Conservation (phyloP, 2,888 invertebrate species). For the Clivina fossor region DNA sequence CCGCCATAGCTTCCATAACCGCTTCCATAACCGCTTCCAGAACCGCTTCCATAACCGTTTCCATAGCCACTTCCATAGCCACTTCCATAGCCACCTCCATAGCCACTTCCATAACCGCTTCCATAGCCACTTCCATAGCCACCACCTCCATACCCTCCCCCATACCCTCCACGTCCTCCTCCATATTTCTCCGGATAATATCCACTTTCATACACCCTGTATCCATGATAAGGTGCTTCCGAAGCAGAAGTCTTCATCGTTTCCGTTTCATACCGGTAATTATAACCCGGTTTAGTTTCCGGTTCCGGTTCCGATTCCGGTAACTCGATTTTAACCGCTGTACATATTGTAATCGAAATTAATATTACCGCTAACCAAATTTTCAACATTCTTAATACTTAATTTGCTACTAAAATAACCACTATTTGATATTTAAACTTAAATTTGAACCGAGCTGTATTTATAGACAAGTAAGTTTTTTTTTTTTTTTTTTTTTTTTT, state of each 20-base stretch:
- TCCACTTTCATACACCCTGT: slow-evolving; percentile 62
- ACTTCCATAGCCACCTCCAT: slow-evolving; percentile 19
- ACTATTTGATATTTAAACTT: too few relatives aligned
- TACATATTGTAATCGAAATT: slow-evolving; percentile 6
- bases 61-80: slow-evolving; percentile 33
- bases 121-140: slow-evolving; percentile 36
- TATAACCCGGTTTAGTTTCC: slow-evolving; percentile 44
- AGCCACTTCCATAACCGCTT: slow-evolving; percentile 35
- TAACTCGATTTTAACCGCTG: slow-evolving; percentile 4
- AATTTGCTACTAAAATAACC: too few relatives aligned
- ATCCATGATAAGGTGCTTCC: slow-evolving; percentile 53
- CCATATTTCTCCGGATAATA: slow-evolving; percentile 54
- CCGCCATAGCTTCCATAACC: slow-evolving; percentile 20
- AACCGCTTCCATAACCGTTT: slow-evolving; percentile 27
- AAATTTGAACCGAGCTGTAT: too few relatives aligned
- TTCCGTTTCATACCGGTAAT: slow-evolving; percentile 51
- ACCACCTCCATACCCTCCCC: slow-evolving; percentile 35
- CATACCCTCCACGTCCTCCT: slow-evolving; percentile 44
- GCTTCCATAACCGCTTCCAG: slow-evolving; percentile 24
- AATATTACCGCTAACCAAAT: slow-evolving; percentile 10
- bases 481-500: too few relatives aligned
- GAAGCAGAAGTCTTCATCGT: slow-evolving; percentile 50
- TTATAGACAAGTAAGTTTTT: too few relatives aligned
- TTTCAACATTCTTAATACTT: background rate
- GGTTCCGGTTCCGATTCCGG: background rate